A percentile compares a stretch with the other conserved stretches of the same genome.
phyloP scores from a whole-genome alignment of 1,140 invertebrate species.

The Orussus abietinus region DNA sequence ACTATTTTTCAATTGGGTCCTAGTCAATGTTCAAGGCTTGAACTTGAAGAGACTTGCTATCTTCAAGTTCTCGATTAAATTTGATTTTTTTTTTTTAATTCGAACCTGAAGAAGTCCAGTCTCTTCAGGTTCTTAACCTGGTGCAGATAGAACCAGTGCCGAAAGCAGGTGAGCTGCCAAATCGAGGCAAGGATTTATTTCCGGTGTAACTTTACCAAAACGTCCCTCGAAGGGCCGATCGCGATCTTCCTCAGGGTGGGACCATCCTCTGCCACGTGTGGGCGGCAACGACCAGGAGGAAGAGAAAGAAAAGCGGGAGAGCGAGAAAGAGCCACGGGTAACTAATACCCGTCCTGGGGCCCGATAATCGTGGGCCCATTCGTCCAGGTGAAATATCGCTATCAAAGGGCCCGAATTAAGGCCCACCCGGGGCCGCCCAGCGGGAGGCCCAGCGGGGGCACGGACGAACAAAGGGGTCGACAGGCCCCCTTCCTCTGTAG shows the following conservation, averaged over 20 bases:
- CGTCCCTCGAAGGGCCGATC: conserved; percentile 15
- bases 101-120: no score
- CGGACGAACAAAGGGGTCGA: not conserved
- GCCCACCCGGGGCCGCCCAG: conserved; percentile 21
- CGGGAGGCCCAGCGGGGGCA: conserved; percentile 17
- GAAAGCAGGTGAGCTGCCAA: no score
- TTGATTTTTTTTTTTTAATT: no score
- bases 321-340: conserved; percentile 14
- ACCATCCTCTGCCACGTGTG: conserved; percentile 17
- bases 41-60: no score
- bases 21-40: no score
- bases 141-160: no score
- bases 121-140: no score
- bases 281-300: conserved; percentile 14
- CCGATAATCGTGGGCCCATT: conserved; percentile 22
- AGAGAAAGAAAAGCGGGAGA: conserved; percentile 11
- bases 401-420: conserved; percentile 30
- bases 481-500: conserved; percentile 1
- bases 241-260: not conserved
- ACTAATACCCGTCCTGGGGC: conserved; percentile 31
- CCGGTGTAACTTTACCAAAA: no score
- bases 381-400: conserved; percentile 29
- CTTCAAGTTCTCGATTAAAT: no score
- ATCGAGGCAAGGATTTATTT: no score
- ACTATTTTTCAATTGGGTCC: no score